phyloP scores from a whole-genome alignment of 2,797 vertebrate species.

The Peromyscus melanophrys region DNA sequence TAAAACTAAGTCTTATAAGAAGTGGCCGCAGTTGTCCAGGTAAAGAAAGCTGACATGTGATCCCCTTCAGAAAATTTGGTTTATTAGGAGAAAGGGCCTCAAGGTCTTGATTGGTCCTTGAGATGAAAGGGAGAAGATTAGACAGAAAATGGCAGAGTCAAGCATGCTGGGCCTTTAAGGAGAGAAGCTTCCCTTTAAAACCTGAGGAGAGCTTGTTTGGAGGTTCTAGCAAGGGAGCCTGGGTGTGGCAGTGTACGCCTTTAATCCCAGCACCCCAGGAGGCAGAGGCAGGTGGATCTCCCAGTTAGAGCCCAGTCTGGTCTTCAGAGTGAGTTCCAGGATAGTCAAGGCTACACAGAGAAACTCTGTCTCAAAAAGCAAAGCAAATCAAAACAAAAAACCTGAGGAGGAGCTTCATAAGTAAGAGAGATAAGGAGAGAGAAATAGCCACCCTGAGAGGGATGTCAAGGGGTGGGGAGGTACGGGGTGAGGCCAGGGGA shows the following conservation, averaged over 20 bases:
- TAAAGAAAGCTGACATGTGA: not conserved
- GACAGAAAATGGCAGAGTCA: not conserved
- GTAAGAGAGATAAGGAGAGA: not conserved
- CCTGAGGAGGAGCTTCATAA: not conserved
- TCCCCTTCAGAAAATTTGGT: not conserved
- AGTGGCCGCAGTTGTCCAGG: not conserved
- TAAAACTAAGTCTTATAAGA: not conserved
- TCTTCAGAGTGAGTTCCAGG: not conserved
- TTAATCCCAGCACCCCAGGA: not conserved
- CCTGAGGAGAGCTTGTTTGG: not conserved
- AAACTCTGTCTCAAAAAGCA: not conserved
- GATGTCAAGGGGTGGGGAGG: not conserved
- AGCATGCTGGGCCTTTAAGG: not conserved
- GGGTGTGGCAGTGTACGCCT: rapidly evolving
- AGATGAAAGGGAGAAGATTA: not conserved
- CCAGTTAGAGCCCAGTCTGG: not conserved
- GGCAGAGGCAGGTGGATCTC: not conserved
- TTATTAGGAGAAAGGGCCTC: not conserved
- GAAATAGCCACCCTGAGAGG: not conserved
- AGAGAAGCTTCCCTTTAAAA: not conserved
- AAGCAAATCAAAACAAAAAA: not conserved
- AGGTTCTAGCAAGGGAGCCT: not conserved
- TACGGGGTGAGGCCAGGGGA: not conserved
- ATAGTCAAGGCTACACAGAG: not conserved
- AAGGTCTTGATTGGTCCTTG: not conserved